Evolutionary conservation across 2,797 vertebrate species (phyloP).

Genomic region (Dipus sagitta): DNA sequence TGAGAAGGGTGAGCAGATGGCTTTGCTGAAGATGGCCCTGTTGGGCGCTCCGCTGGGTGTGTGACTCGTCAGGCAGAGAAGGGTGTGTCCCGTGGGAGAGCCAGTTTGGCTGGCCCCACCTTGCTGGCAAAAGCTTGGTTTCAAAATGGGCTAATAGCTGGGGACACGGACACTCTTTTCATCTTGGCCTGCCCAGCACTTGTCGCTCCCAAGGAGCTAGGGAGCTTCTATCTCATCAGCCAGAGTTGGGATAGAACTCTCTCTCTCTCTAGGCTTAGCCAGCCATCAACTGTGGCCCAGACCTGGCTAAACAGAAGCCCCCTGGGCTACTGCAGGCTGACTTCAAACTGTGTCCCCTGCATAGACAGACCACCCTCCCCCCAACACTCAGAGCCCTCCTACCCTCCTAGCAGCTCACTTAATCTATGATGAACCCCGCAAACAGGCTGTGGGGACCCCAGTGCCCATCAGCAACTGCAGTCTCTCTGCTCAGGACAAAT

Average conservation of each 20-base stretch:
- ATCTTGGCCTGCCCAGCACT: constrained; percentile 35
- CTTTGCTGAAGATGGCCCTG: background rate
- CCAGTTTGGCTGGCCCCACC: constrained; percentile 68
- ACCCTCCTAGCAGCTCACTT: background rate
- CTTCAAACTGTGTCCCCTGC: background rate
- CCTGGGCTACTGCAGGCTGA: background rate
- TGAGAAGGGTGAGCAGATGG: background rate
- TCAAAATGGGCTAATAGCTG: constrained; percentile 70
- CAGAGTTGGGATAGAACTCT: background rate
- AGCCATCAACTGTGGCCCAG: background rate
- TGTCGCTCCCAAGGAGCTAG: background rate
- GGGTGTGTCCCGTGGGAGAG: constrained; percentile 60
- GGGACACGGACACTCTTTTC: constrained; percentile 67
- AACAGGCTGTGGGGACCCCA: rapidly evolving
- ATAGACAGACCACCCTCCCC: too few species aligned
- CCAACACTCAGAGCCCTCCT: background rate
- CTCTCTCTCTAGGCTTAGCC: background rate
- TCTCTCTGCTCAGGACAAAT: background rate
- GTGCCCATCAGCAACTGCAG: background rate
- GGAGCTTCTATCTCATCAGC: background rate
- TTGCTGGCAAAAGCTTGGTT: constrained; percentile 65
- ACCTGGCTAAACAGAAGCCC: background rate
- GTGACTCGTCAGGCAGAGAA: constrained; percentile 10
- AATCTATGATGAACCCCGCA: background rate
- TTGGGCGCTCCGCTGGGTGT: background rate